Evolutionary conservation across 37 sponge, comb jelly and placozoan genomes (phyloP), one percentile per base, ranked within the genome.

Genomic region (Corticium candelabrum): DNA sequence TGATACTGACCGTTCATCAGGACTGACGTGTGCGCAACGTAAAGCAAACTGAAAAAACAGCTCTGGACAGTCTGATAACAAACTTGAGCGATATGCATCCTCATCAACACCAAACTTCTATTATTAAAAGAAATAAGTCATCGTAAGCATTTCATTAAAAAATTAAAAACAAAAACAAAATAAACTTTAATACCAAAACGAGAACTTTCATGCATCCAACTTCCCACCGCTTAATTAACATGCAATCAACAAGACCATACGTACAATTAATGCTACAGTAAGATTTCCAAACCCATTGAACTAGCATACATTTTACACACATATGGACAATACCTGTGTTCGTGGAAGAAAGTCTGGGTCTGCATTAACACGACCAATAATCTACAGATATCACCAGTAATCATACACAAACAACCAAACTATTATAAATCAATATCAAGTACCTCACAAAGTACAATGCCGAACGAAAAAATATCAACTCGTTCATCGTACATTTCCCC

Each of bases 381-480:
- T 85, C 94, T 91, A 41, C 35, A 69, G 31, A 15, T 1, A 68
- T 41, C 1, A 67, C 15, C 4, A 7, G n/a, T 31, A 7, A 41
- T 35, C 15, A 41, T 3, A 76, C 4, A 5, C 4, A 40, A 76
- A 4, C 39, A 41, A 7, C 5, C 7, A 11, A n/a, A n/a, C n/a
- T n/a, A n/a, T n/a, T n/a, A n/a, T n/a, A n/a, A n/a, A n/a, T n/a
- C n/a, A n/a, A n/a, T n/a, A n/a, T 11, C n/a, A 4, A 36, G n/a
- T 11, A 91, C 92, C 83, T 93, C 94, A 81, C 90, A 93, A 3
- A 90, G 39, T 4, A 93, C 84, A 67, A 93, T 90, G n/a, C 94
- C 94, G 90, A 69, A 93, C 3, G 90, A 90, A 70, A 87, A 93
- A 4, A 93, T 78, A 74, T 93, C 94, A 1, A 90, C 94, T 41